Evolutionary conservation across 2,113 vertebrate genomes (phyloP), one percentile per base, ranked within the genome.

Genomic region (Furnarius figulus): DNA sequence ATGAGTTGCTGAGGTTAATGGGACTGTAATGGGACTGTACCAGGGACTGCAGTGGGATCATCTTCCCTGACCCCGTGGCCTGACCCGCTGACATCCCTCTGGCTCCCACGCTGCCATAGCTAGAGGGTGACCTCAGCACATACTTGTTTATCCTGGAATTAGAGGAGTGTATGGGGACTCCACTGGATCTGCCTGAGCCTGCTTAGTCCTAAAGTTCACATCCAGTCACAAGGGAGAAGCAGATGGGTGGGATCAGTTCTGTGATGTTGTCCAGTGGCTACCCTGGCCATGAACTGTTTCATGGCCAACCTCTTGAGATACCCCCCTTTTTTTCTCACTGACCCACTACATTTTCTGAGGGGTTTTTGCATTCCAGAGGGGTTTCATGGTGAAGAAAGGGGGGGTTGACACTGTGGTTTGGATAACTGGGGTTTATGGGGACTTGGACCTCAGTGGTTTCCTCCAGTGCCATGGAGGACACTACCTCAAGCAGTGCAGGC

Each of bases 141-240:
- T 78, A 61, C 95, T 92, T 96, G 68, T 94, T 95, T 96, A 91
- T 81, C 59, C 73, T 94, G 85, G 68, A 94, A 75, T 88, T 83
- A 67, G 76, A 75, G 3, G 12, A 81, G 37, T 68, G 47, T 33
- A 49, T 14, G n/a, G 83, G 66, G 93, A 88, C 72, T 94, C 88
- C 31, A 35, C 52, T 85, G 71, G 49, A 77, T 78, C 72, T 74
- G 42, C 63, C 63, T 84, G 39, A 47, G 67, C 19, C 55, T 50
- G 67, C 63, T 47, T 5, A 8, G 59, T 72, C 82, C 56, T 62
- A 16, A 77, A 74, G 68, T 78, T 86, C 65, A 94, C 61, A 46
- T 77, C 35, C 37, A 58, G 47, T 47, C 59, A 53, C 30, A 27
- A 37, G 8, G 68, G 35, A 58, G 56, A 56, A 59, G 65, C n/a